phyloP scores from a whole-genome alignment of 64 coral and sea anemone species.

The Trachythela sp. region DNA sequence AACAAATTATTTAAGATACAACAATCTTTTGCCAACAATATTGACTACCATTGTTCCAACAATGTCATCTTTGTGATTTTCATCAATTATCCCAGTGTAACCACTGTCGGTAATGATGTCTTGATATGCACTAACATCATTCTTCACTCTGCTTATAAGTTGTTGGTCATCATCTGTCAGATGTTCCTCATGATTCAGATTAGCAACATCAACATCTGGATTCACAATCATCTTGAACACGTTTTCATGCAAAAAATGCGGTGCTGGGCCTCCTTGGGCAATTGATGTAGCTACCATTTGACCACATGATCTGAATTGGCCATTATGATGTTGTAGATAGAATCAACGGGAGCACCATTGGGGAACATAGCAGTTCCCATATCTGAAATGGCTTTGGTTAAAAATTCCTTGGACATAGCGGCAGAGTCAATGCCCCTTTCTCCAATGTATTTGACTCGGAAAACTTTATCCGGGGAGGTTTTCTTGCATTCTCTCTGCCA shows the following conservation, averaged over 20 bases:
- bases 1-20: not conserved
- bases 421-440: not conserved
- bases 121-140: not conserved
- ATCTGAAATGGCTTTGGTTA: not conserved
- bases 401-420: not conserved
- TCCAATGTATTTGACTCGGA: not conserved
- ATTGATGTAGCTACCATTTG: not conserved
- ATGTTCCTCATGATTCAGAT: not conserved
- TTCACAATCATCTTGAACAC: not conserved
- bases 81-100: not conserved
- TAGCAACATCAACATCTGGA: not conserved
- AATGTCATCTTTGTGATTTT: not conserved
- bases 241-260: constrained; percentile 9
- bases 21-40: not conserved
- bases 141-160: not conserved
- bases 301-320: not conserved
- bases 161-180: not conserved
- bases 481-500: not conserved
- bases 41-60: constrained; percentile 3
- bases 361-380: not conserved
- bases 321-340: constrained; percentile 3
- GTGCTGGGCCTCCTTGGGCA: constrained; percentile 6
- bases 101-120: not conserved
- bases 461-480: not conserved
- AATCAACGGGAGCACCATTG: not conserved